Evolutionary conservation across 92 coral and sea anemone genomes (phyloP), one percentile per base, ranked within the genome.

Genomic region (Epizoanthus scotinus): DNA sequence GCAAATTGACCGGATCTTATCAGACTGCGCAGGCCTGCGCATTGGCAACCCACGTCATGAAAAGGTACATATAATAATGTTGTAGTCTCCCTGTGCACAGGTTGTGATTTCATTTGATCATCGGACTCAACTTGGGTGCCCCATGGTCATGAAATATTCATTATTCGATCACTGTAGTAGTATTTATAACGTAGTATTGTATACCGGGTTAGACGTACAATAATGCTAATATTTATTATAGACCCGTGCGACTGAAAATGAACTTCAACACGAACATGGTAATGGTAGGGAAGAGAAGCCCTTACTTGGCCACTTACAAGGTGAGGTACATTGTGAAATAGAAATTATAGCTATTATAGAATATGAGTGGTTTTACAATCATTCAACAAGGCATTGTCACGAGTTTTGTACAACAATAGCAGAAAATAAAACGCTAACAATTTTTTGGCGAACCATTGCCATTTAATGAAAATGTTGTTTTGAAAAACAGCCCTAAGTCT

Each of bases 181-280:
- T 9, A 10, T 17, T 57, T 18, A 42, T 18, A 22, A 70, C 14
- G 17, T 0, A 29, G 22, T 3, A 52, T 8, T 78, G 50, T 63
- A 6, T 38, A 34, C 40, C 40, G 40, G 62, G 13, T 28, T 38
- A 38, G 0, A 20, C 13, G 67, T 18, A 0, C 14, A 47, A 47
- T 47, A 47, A 44, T 13, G 52, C 12, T 3, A 47, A 44, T 15
- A 44, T 25, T 71, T 27, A 12, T 75, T 75, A 8, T 28, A 87
- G 90, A 28, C 90, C 90, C 19, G 90, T 87, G 10, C 28, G 70
- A 36, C 13, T 87, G 71, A 87, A 83, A 59, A 77, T 87, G 87
- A 83, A 87, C 57, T 87, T 87, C 61, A 87, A 87, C 77, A 78
- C 83, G 22, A 87, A 83, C 81, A 67, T 87, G 84, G 28, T 36